Conservation (phyloP, 2,797 vertebrate genomes). For the Anableps anableps region DNA sequence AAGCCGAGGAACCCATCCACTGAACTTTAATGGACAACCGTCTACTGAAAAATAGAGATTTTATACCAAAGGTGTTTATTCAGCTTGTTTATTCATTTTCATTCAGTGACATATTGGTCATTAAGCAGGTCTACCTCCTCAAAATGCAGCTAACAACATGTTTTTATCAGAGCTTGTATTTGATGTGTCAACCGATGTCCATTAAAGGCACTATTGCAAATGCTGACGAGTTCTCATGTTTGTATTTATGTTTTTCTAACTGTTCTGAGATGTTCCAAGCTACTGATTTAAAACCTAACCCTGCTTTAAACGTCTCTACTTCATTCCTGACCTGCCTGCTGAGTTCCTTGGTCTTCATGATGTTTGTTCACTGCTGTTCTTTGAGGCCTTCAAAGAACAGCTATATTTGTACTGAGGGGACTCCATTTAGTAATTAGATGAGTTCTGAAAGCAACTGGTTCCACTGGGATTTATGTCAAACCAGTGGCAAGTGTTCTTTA, state of each 20-base stretch:
- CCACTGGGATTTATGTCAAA: no score
- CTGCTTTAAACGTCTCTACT: no score
- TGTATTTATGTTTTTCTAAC: background rate
- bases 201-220: background rate
- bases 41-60: background rate
- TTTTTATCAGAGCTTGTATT: background rate
- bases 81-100: background rate
- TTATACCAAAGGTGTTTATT: background rate
- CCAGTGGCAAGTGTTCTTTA: no score
- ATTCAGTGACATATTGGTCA: background rate
- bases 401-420: no score
- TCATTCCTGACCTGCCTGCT: no score
- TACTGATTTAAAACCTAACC: no score
- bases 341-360: no score
- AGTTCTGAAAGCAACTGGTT: no score
- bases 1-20: conserved; percentile 36
- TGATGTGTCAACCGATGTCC: background rate
- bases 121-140: conserved; percentile 5
- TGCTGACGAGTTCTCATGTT: background rate
- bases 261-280: no score
- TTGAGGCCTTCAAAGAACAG: no score
- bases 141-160: conserved; percentile 17
- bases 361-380: no score
- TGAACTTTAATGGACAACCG: conserved; percentile 76
- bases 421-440: no score